Base-by-base conservation (phyloP, 2,797 vertebrate species). In the Poecilia velifera region DNA sequence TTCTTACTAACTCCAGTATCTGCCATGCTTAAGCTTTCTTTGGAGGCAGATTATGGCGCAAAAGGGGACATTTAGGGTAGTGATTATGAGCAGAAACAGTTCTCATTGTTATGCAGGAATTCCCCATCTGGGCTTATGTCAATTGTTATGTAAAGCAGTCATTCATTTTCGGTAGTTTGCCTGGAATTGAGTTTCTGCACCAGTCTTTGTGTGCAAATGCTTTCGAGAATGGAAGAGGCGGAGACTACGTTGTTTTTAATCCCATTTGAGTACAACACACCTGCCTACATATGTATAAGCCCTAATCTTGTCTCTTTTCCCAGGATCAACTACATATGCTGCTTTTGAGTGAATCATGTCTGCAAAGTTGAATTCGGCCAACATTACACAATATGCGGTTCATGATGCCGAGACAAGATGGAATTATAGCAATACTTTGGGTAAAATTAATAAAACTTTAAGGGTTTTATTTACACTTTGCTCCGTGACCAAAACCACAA, bases 31-130 rank as follows among this genome's bases (percentile, higher is more conserved):
- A 31, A 71, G 72, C 76, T 62, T 88, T 82, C 86, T 87, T 84
- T 62, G 85, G 87, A 91, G 87, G 82, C 82, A 73, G 87, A 81
- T 80, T 47, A 87, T 79, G 85, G 79, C 84, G 78, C 83, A 10
- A 83, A 81, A 34, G 78, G 81, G 82, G 80, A 87, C 84, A 92
- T 83, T 77, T 77, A 89, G 86, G 86, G 62, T 47, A 76, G 89
- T 31, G 74, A 90, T 90, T 92, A 85, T 90, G 87, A 81, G 76
- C 22, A 55, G 82, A 84, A 87, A 86, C 73, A 1, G 77, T 82
- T 78, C 82, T 91, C 90, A 92, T 94, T 94, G 92, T 91, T 82
- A 94, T 94, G 90, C 93, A 91, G 90, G 90, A 94, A 93, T 94
- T 91, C 87, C 82, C 76, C 75, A 88, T 84, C 73, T 31, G 76